Percentiles rank a stretch among this genome's conserved stretches.
Evolutionary conservation across 1,140 invertebrate species (phyloP).

Genomic region (Aphaenogaster rudis): DNA sequence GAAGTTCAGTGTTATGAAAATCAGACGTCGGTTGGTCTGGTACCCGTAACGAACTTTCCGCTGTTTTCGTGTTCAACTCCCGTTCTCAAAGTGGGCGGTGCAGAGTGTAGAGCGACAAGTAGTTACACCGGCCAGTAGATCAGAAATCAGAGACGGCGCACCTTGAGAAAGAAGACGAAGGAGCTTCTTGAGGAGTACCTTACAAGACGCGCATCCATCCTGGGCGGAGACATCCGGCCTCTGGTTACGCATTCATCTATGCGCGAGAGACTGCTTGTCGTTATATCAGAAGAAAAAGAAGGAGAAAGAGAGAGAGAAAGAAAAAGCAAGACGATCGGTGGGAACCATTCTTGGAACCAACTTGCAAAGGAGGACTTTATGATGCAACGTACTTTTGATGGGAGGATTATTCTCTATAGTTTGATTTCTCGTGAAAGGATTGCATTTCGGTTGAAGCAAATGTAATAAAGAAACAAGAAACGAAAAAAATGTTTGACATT

Average conservation of each 20-base stretch:
- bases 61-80: constrained; percentile 48
- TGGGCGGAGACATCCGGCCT: constrained; percentile 87
- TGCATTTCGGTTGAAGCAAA: background rate
- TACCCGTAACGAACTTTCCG: constrained; percentile 81
- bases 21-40: constrained; percentile 78
- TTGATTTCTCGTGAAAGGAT: constrained; percentile 14
- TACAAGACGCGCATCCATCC: constrained; percentile 83
- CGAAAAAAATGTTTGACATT: background rate
- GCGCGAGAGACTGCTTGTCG: constrained; percentile 64
- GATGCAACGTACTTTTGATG: constrained; percentile 55
- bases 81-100: constrained; percentile 71
- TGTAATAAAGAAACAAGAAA: background rate
- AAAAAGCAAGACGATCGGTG: constrained; percentile 61
- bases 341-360: constrained; percentile 62
- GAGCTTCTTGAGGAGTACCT: constrained; percentile 79
- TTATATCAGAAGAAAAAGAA: constrained; percentile 63
- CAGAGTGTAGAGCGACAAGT: constrained; percentile 80
- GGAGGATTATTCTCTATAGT: constrained; percentile 1
- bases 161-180: constrained; percentile 72
- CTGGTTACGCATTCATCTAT: constrained; percentile 83
- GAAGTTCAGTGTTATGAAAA: constrained; percentile 85
- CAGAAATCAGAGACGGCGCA: constrained; percentile 86
- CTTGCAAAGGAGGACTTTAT: constrained; percentile 40
- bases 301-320: background rate
- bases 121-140: constrained; percentile 84